These are phyloP conservation scores for Lasius fuliginosus DNA, from an alignment of 2,888 invertebrate genomes.

Conservation along the genomic window DNA sequence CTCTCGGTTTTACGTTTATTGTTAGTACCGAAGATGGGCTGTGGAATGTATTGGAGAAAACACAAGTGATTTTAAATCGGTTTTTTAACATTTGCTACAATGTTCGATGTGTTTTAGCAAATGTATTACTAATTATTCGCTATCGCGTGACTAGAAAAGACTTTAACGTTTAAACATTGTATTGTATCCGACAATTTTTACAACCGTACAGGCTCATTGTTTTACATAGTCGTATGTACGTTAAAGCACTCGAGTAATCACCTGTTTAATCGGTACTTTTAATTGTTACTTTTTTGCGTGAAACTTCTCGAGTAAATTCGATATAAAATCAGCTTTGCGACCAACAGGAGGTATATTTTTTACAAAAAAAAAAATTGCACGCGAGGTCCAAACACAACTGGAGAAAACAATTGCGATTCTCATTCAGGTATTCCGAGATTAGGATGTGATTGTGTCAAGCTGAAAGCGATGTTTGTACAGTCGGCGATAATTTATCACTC, in stretches of 20 bases:
- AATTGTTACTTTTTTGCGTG: slow-evolving; percentile 51
- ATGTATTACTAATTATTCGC: slow-evolving; percentile 19
- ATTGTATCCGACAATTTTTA: slow-evolving; percentile 26
- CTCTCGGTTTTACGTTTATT: slow-evolving; percentile 62
- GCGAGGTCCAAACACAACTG: slow-evolving; percentile 72
- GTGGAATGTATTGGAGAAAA: slow-evolving; percentile 68
- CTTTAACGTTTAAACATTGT: neutral
- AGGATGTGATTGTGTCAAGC: slow-evolving; percentile 67
- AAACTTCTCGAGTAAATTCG: slow-evolving; percentile 53
- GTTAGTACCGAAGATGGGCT: slow-evolving; percentile 69
- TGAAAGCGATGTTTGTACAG: slow-evolving; percentile 81
- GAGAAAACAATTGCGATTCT: slow-evolving; percentile 46
- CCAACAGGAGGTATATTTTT: slow-evolving; percentile 72
- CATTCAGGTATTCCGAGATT: slow-evolving; percentile 64
- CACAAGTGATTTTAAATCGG: slow-evolving; percentile 49
- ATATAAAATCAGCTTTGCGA: slow-evolving; percentile 60
- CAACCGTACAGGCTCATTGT: slow-evolving; percentile 15
- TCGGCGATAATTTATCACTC: slow-evolving; percentile 81
- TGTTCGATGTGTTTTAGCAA: slow-evolving; percentile 9
- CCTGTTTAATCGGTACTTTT: slow-evolving; percentile 59
- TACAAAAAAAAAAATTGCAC: slow-evolving; percentile 66
- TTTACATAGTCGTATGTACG: slow-evolving; percentile 27
- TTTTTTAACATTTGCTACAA: slow-evolving; percentile 17
- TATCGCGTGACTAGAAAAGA: slow-evolving; percentile 17
- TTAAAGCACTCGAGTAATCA: slow-evolving; percentile 39